phyloP scores from a whole-genome alignment of 2,113 vertebrate species.

The Formicarius rufipectus region DNA sequence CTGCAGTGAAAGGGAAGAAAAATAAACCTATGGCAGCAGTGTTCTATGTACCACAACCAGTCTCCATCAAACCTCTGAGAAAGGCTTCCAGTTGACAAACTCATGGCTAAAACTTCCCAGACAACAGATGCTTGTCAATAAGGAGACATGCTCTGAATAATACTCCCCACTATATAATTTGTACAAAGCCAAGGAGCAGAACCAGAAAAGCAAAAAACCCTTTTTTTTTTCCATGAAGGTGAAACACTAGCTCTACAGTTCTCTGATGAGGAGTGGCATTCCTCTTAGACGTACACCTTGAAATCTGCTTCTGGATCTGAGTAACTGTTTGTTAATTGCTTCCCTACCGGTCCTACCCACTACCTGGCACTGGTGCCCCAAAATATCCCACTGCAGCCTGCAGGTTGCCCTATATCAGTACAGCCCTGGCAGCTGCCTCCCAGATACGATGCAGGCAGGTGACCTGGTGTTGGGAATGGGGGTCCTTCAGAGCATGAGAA shows the following conservation, averaged over 20 bases:
- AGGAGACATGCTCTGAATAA: not conserved
- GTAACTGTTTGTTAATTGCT: not conserved
- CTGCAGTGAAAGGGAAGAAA: not conserved
- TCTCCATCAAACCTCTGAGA: not conserved
- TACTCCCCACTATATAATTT: not conserved
- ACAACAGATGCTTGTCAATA: not conserved
- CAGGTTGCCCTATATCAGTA: not conserved
- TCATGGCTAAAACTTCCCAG: not conserved
- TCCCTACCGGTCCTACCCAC: rapidly evolving
- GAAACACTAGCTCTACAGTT: not conserved
- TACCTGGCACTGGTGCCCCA: not conserved
- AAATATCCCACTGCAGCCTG: not conserved
- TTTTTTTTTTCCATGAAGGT: not conserved
- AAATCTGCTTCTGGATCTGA: not conserved
- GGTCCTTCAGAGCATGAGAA: not conserved
- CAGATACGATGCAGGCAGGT: rapidly evolving
- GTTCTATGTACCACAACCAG: not conserved
- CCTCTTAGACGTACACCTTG: not conserved
- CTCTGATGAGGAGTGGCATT: not conserved
- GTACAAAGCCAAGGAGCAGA: not conserved
- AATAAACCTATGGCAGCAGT: not conserved
- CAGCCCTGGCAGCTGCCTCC: not conserved
- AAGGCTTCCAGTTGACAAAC: not conserved
- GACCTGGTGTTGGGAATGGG: rapidly evolving
- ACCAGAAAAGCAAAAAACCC: not conserved